Evolutionary conservation across 2,113 vertebrate genomes (phyloP), one percentile per base, ranked within the genome.

Genomic region (Jaculus jaculus): DNA sequence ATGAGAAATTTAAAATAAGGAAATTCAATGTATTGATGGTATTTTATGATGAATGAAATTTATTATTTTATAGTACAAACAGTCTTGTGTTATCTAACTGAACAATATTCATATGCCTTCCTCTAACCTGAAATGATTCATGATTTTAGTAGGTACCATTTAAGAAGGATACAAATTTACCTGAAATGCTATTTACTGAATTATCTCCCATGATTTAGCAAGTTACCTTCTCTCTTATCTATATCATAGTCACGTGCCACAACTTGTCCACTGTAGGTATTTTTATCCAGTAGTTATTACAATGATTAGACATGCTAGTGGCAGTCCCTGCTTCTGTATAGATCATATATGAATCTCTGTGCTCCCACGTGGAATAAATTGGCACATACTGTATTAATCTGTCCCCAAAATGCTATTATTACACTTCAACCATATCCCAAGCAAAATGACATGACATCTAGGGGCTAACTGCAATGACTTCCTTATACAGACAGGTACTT

Each of bases 141-240:
- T 74, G 86, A 28, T 26, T 79, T 96, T 87, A 69, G 58, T 32
- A 68, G 34, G 32, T 63, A 21, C 34, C 13, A 89, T 68, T 54
- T 87, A 93, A 89, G 65, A 93, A 89, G 65, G 21, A 82, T 79
- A 82, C 17, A 95, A 61, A 84, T 81, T 95, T 93, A 83, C 32
- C 28, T 60, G 84, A 90, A 87, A 91, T 34, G 54, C 12, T 54
- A 20, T 61, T 83, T 86, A 89, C 7, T 89, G 26, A 87, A 86
- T 58, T 75, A 39, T 79, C 77, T 74, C 54, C 73, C n/a, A 84
- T 88, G 84, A 88, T 15, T 74, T 82, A 16, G 2, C 89, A 81
- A 47, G 39, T 80, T 8, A 84, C 20, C 20, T 93, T 32, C 66
- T 66, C n/a, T 84, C 37, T 88, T 32, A 79, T 28, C 32, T 13